These are phyloP conservation scores for Cryptocephalus moraei DNA, from an alignment of 2,888 invertebrate genomes.

Conservation along the genomic window DNA sequence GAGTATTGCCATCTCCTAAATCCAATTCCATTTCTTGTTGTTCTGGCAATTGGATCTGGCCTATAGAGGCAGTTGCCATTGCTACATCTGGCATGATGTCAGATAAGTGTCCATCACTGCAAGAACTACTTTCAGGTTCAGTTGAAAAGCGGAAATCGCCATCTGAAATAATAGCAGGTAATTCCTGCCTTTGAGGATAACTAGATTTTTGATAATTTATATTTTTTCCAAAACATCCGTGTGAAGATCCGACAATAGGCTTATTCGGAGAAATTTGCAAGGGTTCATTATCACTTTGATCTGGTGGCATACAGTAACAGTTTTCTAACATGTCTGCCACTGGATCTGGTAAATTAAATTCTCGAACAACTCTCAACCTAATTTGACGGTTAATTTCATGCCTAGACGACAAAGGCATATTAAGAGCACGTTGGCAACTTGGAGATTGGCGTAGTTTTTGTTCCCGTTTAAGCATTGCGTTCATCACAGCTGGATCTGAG, in stretches of 20 bases:
- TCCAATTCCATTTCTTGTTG: slow-evolving; percentile 65
- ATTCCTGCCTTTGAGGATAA: slow-evolving; percentile 45
- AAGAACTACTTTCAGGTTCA: slow-evolving; percentile 46
- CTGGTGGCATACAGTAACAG: slow-evolving; percentile 30
- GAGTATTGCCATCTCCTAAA: slow-evolving; percentile 75
- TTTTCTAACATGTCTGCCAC: slow-evolving; percentile 68
- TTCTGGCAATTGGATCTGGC: slow-evolving; percentile 53
- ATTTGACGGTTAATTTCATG: slow-evolving; percentile 69
- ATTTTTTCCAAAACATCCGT: slow-evolving; percentile 47
- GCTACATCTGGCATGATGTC: slow-evolving; percentile 89
- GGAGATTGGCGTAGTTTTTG: slow-evolving; percentile 72
- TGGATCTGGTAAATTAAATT: slow-evolving; percentile 86
- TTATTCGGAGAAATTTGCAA: slow-evolving; percentile 38
- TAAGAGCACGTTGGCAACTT: slow-evolving; percentile 68
- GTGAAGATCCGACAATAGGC: slow-evolving; percentile 19
- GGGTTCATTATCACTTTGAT: slow-evolving; percentile 31
- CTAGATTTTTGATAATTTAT: slow-evolving; percentile 50
- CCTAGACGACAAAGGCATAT: slow-evolving; percentile 64
- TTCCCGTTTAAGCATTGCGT: slow-evolving; percentile 74
- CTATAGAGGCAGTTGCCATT: slow-evolving; percentile 73
- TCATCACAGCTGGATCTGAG: slow-evolving; percentile 65
- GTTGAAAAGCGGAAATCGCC: slow-evolving; percentile 41
- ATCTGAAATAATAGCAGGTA: slow-evolving; percentile 56
- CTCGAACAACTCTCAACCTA: slow-evolving; percentile 81
- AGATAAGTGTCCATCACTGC: slow-evolving; percentile 60